A percentile compares a stretch with the other conserved stretches of the same genome.
Evolutionary conservation across 2,113 vertebrate species (phyloP).

Genomic region (Etheostoma spectabile): DNA sequence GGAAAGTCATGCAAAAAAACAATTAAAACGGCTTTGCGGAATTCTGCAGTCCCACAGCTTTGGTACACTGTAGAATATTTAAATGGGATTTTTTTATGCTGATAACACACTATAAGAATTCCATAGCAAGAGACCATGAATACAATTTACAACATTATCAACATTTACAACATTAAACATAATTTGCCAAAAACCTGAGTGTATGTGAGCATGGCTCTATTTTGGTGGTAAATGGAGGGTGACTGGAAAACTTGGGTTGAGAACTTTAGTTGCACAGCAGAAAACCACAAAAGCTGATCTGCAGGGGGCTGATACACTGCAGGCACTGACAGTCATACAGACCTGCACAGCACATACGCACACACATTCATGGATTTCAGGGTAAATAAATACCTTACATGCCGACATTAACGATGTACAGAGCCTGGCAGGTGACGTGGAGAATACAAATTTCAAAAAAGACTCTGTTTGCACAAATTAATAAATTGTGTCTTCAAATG

Average conservation of each 20-base stretch:
- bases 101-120: not conserved
- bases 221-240: slow-evolving; percentile 1
- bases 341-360: not conserved
- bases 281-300: not conserved
- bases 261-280: slow-evolving; percentile 21
- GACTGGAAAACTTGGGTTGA: not conserved
- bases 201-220: not conserved
- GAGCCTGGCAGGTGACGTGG: too few species aligned
- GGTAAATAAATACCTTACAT: not conserved
- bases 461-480: too few species aligned
- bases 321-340: too few species aligned
- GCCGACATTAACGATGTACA: too few species aligned
- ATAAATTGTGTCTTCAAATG: too few species aligned
- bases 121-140: not conserved
- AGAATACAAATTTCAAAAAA: too few species aligned
- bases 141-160: not conserved
- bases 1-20: not conserved
- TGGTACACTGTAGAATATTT: not conserved
- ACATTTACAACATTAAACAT: not conserved
- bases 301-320: too few species aligned
- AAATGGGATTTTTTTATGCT: not conserved
- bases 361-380: not conserved
- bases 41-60: not conserved
- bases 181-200: not conserved
- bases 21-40: not conserved